phyloP scores from a whole-genome alignment of 2,888 invertebrate genomes.

The Cryptophagus acutangulus region DNA sequence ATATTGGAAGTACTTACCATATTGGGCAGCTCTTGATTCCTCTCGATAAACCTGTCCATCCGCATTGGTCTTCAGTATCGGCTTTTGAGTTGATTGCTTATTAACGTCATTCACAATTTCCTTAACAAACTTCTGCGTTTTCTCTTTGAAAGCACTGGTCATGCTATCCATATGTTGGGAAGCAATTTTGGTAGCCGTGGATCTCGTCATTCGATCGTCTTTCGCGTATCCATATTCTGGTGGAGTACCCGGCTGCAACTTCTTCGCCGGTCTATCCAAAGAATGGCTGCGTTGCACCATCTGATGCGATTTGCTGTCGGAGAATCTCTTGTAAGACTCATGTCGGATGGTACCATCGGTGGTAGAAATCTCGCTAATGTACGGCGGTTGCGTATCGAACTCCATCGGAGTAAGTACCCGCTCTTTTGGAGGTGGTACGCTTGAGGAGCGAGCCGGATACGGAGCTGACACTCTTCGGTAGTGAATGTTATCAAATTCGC shows the following conservation, averaged over 20 bases:
- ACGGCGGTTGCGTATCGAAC: slow-evolving; percentile 54
- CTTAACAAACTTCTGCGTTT: slow-evolving; percentile 62
- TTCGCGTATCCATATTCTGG: slow-evolving; percentile 57
- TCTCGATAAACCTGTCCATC: slow-evolving; percentile 62
- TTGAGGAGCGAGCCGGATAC: slow-evolving; percentile 48
- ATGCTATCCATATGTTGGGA: slow-evolving; percentile 62
- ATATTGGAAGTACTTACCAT: slow-evolving; percentile 54
- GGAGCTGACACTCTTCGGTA: slow-evolving; percentile 62
- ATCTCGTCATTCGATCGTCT: slow-evolving; percentile 41
- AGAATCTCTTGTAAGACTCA: slow-evolving; percentile 34
- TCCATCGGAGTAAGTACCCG: slow-evolving; percentile 58
- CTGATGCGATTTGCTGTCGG: slow-evolving; percentile 36
- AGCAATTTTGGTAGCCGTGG: slow-evolving; percentile 51
- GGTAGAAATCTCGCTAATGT: slow-evolving; percentile 42
- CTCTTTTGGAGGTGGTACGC: slow-evolving; percentile 49
- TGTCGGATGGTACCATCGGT: slow-evolving; percentile 20
- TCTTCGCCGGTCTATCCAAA: slow-evolving; percentile 30
- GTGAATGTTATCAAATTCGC: slow-evolving; percentile 55
- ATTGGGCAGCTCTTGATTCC: slow-evolving; percentile 64
- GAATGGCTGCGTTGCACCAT: slow-evolving; percentile 34
- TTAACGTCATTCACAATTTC: slow-evolving; percentile 61
- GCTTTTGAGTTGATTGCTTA: slow-evolving; percentile 40
- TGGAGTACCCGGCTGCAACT: slow-evolving; percentile 54
- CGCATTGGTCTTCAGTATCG: slow-evolving; percentile 48
- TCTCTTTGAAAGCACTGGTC: slow-evolving; percentile 63